A percentile compares a stretch with the other conserved stretches of the same genome.
Conservation (phyloP, 2,888 invertebrate species). For the Halocaridina rubra region DNA sequence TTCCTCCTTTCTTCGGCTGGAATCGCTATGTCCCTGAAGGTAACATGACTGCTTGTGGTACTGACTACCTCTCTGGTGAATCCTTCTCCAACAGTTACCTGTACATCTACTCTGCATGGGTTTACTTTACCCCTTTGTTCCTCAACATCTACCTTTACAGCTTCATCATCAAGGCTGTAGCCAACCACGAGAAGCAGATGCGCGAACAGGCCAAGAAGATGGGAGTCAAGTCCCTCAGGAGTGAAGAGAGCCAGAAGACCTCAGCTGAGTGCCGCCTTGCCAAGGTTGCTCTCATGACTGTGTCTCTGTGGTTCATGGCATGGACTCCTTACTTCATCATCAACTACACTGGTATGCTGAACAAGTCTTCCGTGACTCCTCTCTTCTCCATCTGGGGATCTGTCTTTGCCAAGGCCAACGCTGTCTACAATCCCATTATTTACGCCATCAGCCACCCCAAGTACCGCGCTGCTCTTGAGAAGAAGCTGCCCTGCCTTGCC, state of each 20-base stretch:
- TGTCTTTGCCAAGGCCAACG: conserved; percentile 69
- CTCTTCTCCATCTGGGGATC: conserved; percentile 66
- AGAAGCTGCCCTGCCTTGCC: conserved; percentile 55
- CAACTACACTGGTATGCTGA: conserved; percentile 65
- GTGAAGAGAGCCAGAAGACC: conserved; percentile 48
- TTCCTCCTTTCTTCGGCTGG: conserved; percentile 69
- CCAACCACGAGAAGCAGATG: conserved; percentile 64
- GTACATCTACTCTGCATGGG: conserved; percentile 60
- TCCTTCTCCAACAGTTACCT: conserved; percentile 64
- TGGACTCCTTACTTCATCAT: background rate
- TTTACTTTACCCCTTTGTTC: conserved; percentile 65
- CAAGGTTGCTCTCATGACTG: conserved; percentile 61
- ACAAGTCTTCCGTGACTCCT: conserved; percentile 56
- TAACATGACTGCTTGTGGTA: conserved; percentile 69
- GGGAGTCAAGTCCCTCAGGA: conserved; percentile 57
- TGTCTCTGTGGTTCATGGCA: background rate
- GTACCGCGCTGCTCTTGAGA: conserved; percentile 62
- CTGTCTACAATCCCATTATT: conserved; percentile 67
- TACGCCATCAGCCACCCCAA: conserved; percentile 66
- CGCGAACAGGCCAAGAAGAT: conserved; percentile 65
- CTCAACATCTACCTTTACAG: conserved; percentile 68
- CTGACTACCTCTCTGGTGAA: conserved; percentile 67
- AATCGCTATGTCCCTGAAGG: conserved; percentile 69
- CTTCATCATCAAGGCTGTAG: conserved; percentile 67
- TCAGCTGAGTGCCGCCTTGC: conserved; percentile 63